Percentiles rank a stretch among this genome's conserved stretches.
Conservation (phyloP, 2,113 vertebrate genomes). For the Mormyrus iriodes region DNA sequence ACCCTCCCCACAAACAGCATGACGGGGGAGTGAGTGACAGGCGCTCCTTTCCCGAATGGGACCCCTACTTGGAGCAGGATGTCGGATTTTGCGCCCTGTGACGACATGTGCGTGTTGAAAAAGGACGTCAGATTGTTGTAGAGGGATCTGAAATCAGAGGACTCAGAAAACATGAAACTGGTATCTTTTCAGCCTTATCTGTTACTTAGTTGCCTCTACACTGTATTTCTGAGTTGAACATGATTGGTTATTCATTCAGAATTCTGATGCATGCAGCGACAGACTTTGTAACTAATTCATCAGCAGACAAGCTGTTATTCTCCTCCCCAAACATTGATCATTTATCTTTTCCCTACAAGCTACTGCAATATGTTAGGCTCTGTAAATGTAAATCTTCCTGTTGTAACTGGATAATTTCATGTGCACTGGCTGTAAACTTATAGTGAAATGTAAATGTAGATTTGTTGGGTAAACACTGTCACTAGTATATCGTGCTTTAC, state of each 20-base stretch:
- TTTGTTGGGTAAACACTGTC: not conserved
- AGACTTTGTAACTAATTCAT: not conserved
- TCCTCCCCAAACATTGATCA: not conserved
- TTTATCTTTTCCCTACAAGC: not conserved
- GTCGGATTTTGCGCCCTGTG: not conserved
- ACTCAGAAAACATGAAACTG: not conserved
- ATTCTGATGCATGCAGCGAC: not conserved
- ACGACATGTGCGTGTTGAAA: not conserved
- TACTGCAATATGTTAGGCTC: not conserved
- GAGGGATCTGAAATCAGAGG: not conserved
- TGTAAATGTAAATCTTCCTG: not conserved
- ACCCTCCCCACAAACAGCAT: not conserved
- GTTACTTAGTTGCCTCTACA: not conserved
- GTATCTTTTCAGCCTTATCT: not conserved
- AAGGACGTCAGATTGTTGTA: not conserved
- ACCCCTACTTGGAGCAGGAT: constrained; percentile 15
- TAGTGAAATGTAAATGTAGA: not conserved
- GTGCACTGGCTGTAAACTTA: not conserved
- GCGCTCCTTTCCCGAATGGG: constrained; percentile 28
- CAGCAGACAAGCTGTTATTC: not conserved
- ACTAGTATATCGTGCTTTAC: not conserved
- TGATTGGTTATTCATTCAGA: not conserved
- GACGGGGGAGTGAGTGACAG: constrained; percentile 44
- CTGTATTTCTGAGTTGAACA: not conserved
- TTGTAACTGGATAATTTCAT: not conserved